Evolutionary conservation across 1,140 invertebrate species (phyloP).

Genomic region (Lordiphosa mommai): DNA sequence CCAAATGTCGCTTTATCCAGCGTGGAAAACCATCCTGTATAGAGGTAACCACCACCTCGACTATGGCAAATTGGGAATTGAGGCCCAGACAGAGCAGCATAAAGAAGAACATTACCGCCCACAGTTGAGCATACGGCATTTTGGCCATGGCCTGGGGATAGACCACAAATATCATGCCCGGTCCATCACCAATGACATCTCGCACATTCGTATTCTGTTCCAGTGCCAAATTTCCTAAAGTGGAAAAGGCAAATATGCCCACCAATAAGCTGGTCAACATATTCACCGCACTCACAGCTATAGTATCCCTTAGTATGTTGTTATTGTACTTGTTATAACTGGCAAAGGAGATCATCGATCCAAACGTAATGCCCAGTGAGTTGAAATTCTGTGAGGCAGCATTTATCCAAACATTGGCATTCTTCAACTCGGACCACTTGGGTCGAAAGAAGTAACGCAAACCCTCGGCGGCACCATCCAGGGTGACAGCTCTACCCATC

Average conservation of each 20-base stretch:
- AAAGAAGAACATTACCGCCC: conserved; percentile 93
- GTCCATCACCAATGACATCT: conserved; percentile 91
- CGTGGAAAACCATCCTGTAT: conserved; percentile 94
- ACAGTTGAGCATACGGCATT: conserved; percentile 91
- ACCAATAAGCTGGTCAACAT: conserved; percentile 91
- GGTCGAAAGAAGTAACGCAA: conserved; percentile 92
- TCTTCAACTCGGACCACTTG: conserved; percentile 90
- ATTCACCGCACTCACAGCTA: conserved; percentile 90
- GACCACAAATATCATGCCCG: conserved; percentile 92
- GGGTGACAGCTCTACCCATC: conserved; percentile 87
- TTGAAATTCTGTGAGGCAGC: conserved; percentile 96
- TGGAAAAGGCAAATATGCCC: conserved; percentile 93
- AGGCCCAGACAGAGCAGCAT: conserved; percentile 94
- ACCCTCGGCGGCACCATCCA: conserved; percentile 90
- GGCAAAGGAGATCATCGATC: conserved; percentile 96
- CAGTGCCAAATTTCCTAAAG: conserved; percentile 91
- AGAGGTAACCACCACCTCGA: conserved; percentile 95
- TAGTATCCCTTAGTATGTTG: conserved; percentile 91
- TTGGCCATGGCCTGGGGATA: conserved; percentile 94
- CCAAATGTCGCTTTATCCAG: conserved; percentile 89
- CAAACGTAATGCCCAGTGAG: conserved; percentile 94
- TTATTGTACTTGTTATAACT: conserved; percentile 97
- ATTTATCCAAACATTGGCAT: conserved; percentile 93
- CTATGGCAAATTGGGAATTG: conserved; percentile 93
- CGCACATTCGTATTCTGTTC: conserved; percentile 89